Evolutionary conservation across 2,797 vertebrate genomes (phyloP).

Genomic region (Presbytis comata): DNA sequence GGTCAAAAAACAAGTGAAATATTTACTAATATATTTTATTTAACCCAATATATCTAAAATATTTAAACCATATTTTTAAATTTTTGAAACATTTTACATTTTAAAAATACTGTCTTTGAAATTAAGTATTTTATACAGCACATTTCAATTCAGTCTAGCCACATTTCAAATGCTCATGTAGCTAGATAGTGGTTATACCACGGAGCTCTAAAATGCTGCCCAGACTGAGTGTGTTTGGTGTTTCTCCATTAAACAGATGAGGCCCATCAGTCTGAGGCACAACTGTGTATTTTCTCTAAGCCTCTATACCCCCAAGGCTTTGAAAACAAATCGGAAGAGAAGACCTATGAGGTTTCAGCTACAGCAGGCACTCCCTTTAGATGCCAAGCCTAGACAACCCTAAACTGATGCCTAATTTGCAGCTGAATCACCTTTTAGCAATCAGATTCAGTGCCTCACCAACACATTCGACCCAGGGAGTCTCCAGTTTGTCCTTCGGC

Average conservation of each 20-base stretch:
- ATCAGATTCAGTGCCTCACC: not conserved
- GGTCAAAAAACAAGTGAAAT: conserved; percentile 32
- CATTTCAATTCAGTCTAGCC: not conserved
- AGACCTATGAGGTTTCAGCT: not conserved
- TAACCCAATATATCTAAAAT: conserved; percentile 6
- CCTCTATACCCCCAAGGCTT: not conserved
- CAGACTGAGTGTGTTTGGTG: not conserved
- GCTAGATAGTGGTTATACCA: not conserved
- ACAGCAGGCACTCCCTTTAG: not conserved
- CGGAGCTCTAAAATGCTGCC: not conserved
- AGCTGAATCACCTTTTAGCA: conserved; percentile 16
- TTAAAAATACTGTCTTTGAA: conserved; percentile 6
- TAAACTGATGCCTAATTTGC: conserved; percentile 17
- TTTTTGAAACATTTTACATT: not conserved
- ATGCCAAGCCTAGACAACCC: not conserved
- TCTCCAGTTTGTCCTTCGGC: not conserved
- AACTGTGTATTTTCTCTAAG: not conserved
- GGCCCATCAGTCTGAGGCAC: not conserved
- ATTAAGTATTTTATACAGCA: not conserved
- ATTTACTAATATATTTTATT: conserved; percentile 45
- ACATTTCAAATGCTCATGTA: not conserved
- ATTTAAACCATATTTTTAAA: not conserved
- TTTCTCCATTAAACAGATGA: conserved; percentile 7
- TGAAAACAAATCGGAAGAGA: conserved; percentile 21
- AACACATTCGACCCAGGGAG: not conserved